Base-by-base conservation (phyloP, 2,888 invertebrate genomes). In the Sesia bembeciformis region DNA sequence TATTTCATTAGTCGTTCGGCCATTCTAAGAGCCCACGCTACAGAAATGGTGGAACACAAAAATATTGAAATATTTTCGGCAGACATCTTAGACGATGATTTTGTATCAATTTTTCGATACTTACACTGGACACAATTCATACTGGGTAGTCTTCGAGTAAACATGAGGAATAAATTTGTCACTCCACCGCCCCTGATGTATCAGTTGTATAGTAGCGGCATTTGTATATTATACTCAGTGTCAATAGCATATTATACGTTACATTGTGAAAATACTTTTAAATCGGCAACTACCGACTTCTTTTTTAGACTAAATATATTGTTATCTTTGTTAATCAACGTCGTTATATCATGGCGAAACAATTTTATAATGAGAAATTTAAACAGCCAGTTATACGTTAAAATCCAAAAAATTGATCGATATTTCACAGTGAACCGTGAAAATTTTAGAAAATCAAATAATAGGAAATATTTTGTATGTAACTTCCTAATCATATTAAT, bases 341-440 rank as follows among this genome's bases (percentile, higher is more conserved):
- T 46, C 3, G 5, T 46, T 46, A 8, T 8, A n/a, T 3, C 7
- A 5, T 46, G 46, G 8, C 46, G 5, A 46, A 46, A 46, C 23
- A n/a, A 46, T 3, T 46, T 46, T 46, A 8, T 7, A 8, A 46
- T 46, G 46, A n/a, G 46, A 46, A 5, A 46, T 40, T 50, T 56
- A 5, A 61, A 58, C 54, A 69, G 75, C 52, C 68, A 74, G 57
- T 60, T 84, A 4, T 82, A 75, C 54, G 79, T 84, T 0, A 82
- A 81, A 53, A 59, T 84, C 40, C 84, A 84, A 58, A 81, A 67
- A 62, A 67, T 83, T 40, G 81, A 84, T 55, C 67, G 76, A 5
- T 58, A 5, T 46, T 4, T 46, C 23, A 46, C 3, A 8, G 3
- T 46, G 8, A 8, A 7, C 7, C n/a, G 46, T 46, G 4, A 5